phyloP scores from a whole-genome alignment of 2,888 invertebrate species.

The Tetragonula carbonaria region DNA sequence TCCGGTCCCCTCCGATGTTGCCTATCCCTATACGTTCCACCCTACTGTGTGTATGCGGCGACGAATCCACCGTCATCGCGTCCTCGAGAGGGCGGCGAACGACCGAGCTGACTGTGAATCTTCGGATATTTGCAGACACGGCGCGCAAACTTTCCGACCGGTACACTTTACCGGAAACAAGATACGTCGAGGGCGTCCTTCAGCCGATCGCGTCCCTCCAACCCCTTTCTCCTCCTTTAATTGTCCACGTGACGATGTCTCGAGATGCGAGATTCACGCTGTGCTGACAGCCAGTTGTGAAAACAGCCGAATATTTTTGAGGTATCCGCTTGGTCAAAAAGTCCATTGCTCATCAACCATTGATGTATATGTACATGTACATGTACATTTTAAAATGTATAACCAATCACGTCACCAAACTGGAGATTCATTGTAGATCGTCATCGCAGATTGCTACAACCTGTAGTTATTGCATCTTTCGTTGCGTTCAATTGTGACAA shows the following conservation, averaged over 20 bases:
- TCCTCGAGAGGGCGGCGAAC: conserved; percentile 29
- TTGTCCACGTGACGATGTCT: not conserved
- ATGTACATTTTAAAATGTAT: too few relatives aligned
- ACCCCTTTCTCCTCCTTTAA: not conserved
- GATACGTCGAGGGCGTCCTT: conserved; percentile 1
- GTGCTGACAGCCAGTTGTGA: not conserved
- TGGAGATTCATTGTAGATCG: too few relatives aligned
- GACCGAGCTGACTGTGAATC: conserved; percentile 8
- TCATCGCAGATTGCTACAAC: too few relatives aligned
- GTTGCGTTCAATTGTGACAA: too few relatives aligned
- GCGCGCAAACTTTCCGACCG: conserved; percentile 3
- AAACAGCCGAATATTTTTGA: not conserved
- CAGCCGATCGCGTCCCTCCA: not conserved
- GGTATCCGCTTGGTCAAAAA: too few relatives aligned
- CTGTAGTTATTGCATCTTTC: too few relatives aligned
- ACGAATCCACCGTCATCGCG: conserved; percentile 5
- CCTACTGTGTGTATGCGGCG: not conserved
- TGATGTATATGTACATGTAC: too few relatives aligned
- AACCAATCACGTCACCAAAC: too few relatives aligned
- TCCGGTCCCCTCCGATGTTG: conserved; percentile 24
- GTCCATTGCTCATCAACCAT: too few relatives aligned
- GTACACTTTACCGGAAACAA: not conserved
- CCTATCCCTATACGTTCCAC: not conserved
- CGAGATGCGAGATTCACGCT: not conserved
- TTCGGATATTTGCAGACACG: conserved; percentile 54